Conservation (phyloP, 53 echinoderm and acorn worm genomes). For the Paracentrotus lividus region DNA sequence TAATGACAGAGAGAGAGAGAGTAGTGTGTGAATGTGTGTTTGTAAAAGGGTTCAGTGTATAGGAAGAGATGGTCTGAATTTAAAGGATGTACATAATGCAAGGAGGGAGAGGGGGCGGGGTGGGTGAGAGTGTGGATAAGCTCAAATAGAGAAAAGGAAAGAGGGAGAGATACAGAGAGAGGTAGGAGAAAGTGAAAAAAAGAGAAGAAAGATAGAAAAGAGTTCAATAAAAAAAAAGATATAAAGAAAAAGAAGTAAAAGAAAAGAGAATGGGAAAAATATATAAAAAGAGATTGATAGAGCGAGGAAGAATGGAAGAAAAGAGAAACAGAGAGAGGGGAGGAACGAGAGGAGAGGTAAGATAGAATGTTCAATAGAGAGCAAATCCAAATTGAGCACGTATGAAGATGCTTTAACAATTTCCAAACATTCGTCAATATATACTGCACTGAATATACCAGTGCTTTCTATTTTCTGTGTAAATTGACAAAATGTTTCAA, state of each 20-base stretch:
- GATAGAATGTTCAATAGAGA: not conserved
- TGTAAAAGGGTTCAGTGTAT: not conserved
- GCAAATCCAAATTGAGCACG: not conserved
- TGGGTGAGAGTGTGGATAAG: not conserved
- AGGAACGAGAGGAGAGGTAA: not conserved
- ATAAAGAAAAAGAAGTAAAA: not conserved
- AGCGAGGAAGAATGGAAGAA: not conserved
- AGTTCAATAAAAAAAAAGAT: not conserved
- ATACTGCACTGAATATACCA: not conserved
- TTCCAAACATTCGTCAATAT: not conserved
- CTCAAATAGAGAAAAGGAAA: not conserved
- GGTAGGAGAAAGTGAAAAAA: not conserved
- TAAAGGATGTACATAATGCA: not conserved
- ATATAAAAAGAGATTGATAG: not conserved
- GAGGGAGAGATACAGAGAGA: not conserved
- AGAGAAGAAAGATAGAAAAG: not conserved
- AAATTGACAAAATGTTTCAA: not conserved
- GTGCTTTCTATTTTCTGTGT: not conserved
- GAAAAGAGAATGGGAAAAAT: not conserved
- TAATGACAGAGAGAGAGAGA: not conserved
- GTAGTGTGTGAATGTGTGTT: not conserved
- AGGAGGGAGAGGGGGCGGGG: not conserved
- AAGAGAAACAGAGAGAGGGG: not conserved
- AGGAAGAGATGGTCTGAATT: too few species aligned
- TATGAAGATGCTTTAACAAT: not conserved